Conservation (phyloP, 2,888 invertebrate genomes). For the Cephus sareptanus region DNA sequence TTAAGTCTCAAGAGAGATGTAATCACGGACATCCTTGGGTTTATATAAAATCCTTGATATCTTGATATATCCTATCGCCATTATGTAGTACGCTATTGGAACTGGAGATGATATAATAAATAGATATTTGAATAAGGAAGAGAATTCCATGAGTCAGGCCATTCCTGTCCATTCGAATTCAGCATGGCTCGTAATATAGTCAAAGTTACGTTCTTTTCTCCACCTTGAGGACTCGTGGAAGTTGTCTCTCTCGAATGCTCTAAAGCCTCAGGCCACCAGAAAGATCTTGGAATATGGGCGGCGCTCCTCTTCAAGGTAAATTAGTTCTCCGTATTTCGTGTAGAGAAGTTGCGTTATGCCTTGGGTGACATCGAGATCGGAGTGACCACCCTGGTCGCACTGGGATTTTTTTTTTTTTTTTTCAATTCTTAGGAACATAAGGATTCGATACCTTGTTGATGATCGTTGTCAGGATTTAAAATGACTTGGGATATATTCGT, state of each 20-base stretch:
- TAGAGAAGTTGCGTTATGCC: background rate
- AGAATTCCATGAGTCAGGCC: background rate
- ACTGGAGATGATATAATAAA: background rate
- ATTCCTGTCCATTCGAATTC: background rate
- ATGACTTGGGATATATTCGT: background rate
- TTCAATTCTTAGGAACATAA: background rate
- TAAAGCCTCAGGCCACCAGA: background rate
- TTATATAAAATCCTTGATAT: background rate
- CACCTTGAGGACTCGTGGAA: background rate
- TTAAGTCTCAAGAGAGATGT: background rate
- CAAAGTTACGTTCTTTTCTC: background rate
- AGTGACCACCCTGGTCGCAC: background rate
- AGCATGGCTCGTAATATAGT: background rate
- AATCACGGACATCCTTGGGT: background rate
- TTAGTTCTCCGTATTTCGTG: slow-evolving; percentile 48
- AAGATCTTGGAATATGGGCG: slow-evolving; percentile 36
- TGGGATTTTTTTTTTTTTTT: background rate
- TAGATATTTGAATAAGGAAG: background rate
- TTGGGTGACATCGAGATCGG: background rate
- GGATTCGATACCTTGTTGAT: background rate
- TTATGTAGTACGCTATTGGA: background rate
- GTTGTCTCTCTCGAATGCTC: background rate
- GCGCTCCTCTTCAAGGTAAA: slow-evolving; percentile 38
- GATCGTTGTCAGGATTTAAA: background rate
- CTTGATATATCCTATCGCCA: background rate